Evolutionary conservation across 2,797 vertebrate genomes (phyloP).

Genomic region (Catharus ustulatus): DNA sequence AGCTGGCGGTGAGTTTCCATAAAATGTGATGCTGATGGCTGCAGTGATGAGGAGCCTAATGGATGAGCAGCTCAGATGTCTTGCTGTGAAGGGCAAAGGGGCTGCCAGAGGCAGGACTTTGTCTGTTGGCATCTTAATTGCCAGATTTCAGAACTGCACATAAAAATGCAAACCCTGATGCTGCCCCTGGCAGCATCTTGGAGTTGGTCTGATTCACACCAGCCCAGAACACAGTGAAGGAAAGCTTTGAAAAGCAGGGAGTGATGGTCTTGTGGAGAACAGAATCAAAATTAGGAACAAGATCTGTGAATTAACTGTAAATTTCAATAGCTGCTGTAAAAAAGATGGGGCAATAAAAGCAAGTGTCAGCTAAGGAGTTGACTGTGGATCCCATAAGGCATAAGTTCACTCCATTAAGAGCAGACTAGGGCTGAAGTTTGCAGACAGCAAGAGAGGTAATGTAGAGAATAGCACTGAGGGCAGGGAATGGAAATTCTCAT

Average conservation of each 20-base stretch:
- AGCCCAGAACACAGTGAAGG: background rate
- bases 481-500: background rate
- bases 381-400: background rate
- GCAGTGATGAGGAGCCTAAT: constrained; percentile 17
- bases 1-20: background rate
- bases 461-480: background rate
- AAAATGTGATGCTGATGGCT: constrained; percentile 21
- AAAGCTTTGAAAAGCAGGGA: constrained; percentile 20
- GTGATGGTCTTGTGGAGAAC: background rate
- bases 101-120: constrained; percentile 58
- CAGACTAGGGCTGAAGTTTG: background rate
- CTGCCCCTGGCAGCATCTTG: constrained; percentile 12
- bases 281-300: background rate
- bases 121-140: constrained; percentile 53
- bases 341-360: background rate
- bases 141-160: constrained; percentile 35
- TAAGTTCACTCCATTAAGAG: background rate
- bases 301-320: background rate
- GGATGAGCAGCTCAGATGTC: constrained; percentile 31
- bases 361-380: background rate
- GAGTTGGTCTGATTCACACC: background rate
- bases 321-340: background rate
- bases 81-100: constrained; percentile 38
- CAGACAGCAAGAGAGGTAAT: background rate
- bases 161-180: constrained; percentile 53